Conservation (phyloP, 2,888 invertebrate genomes). For the Lydus trimaculatus region DNA sequence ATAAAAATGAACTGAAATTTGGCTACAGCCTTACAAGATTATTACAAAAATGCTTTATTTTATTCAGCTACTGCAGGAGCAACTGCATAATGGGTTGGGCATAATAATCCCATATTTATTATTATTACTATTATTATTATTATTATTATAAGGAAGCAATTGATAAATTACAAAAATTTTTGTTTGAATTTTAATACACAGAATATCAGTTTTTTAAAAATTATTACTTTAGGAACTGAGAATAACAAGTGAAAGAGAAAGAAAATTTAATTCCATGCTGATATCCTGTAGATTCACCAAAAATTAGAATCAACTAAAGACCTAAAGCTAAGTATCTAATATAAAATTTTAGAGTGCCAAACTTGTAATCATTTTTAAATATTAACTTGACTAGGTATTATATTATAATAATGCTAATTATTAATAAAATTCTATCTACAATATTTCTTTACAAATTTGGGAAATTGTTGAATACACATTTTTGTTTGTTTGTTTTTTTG, state of each 20-base stretch:
- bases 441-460: conserved; percentile 49
- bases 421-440: conserved; percentile 55
- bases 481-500: conserved; percentile 9
- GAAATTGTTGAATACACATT: conserved; percentile 38
- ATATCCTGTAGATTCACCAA: background rate
- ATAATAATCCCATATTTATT: conserved; percentile 29
- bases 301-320: background rate
- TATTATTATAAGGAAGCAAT: conserved; percentile 57
- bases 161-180: conserved; percentile 36
- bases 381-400: conserved; percentile 52
- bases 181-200: conserved; percentile 25
- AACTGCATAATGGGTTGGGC: conserved; percentile 46
- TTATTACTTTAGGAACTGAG: background rate
- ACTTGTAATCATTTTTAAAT: conserved; percentile 43
- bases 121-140: no score
- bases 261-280: background rate
- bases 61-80: conserved; percentile 45
- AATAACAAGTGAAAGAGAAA: background rate
- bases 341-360: conserved; percentile 51
- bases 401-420: conserved; percentile 39
- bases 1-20: conserved; percentile 33
- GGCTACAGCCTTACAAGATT: conserved; percentile 54
- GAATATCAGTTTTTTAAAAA: background rate
- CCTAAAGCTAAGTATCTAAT: conserved; percentile 38
- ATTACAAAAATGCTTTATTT: conserved; percentile 45